These are phyloP conservation scores for Hypselothyrea guttata DNA, from an alignment of 2,888 invertebrate species.

Conservation along the genomic window DNA sequence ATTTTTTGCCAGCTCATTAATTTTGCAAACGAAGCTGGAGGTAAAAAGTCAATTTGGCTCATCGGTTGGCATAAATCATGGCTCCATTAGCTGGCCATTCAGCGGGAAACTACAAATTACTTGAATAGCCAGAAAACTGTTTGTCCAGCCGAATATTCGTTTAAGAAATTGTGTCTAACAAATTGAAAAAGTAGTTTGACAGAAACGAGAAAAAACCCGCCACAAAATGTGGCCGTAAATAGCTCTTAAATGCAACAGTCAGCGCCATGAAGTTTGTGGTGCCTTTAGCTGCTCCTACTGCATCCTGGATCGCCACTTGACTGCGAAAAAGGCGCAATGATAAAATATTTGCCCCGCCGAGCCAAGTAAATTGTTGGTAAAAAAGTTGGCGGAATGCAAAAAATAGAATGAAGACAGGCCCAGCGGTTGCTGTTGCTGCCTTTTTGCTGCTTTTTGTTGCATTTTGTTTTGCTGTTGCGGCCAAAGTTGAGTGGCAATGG, in stretches of 20 bases:
- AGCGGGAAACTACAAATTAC: slow-evolving; percentile 28
- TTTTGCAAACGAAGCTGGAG: slow-evolving; percentile 29
- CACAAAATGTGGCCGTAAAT: slow-evolving; percentile 54
- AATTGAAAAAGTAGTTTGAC: slow-evolving; percentile 38
- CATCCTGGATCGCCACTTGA: slow-evolving; percentile 52
- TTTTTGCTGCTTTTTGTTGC: no score
- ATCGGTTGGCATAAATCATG: slow-evolving; percentile 50
- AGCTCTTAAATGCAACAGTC: slow-evolving; percentile 57
- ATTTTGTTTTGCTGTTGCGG: slow-evolving; percentile 59
- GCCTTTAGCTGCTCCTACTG: slow-evolving; percentile 14
- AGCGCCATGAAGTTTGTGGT: slow-evolving; percentile 9
- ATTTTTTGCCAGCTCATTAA: slow-evolving; percentile 70
- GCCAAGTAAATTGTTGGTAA: slow-evolving; percentile 66
- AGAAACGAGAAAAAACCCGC: slow-evolving; percentile 24
- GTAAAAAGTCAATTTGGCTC: slow-evolving; percentile 12
- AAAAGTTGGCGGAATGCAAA: slow-evolving; percentile 57
- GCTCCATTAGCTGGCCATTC: slow-evolving; percentile 62
- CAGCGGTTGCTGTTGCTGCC: slow-evolving; percentile 50
- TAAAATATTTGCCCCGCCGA: slow-evolving; percentile 66
- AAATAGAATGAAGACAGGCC: slow-evolving; percentile 43
- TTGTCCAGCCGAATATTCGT: slow-evolving; percentile 33
- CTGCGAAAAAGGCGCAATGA: slow-evolving; percentile 69
- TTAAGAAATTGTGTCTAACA: slow-evolving; percentile 21
- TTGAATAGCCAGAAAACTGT: no score
- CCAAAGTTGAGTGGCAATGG: slow-evolving; percentile 61